Conservation (phyloP, 2,888 invertebrate genomes). For the Eurytoma adleriae region DNA sequence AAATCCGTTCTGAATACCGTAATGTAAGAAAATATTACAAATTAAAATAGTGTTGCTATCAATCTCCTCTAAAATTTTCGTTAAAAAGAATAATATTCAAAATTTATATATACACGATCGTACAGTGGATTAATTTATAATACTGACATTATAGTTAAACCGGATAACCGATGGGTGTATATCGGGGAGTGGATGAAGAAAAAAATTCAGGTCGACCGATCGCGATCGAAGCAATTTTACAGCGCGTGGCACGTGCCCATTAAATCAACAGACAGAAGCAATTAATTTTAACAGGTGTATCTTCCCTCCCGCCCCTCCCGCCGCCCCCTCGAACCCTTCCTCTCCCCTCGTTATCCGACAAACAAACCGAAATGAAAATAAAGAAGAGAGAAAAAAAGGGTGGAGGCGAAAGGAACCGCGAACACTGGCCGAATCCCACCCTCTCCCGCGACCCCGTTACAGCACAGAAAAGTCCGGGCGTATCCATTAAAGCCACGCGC, state of each 20-base stretch:
- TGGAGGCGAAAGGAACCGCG: background rate
- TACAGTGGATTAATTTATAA: too few species aligned
- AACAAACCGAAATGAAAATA: conserved; percentile 2
- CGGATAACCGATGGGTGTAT: too few species aligned
- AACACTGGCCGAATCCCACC: background rate
- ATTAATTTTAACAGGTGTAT: conserved; percentile 54
- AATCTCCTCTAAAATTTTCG: too few species aligned
- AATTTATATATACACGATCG: too few species aligned
- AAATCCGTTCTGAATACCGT: too few species aligned
- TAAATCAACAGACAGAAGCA: conserved; percentile 48
- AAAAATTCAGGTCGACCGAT: too few species aligned
- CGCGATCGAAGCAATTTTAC: background rate
- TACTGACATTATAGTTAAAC: too few species aligned
- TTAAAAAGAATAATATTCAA: too few species aligned
- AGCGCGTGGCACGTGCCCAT: conserved; percentile 37
- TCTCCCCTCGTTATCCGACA: conserved; percentile 25
- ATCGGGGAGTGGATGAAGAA: too few species aligned
- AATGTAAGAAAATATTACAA: too few species aligned
- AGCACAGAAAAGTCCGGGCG: conserved; percentile 11
- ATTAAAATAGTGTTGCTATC: too few species aligned
- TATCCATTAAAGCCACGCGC: conserved; percentile 19
- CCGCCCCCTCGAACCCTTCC: background rate
- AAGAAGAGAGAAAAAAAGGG: background rate
- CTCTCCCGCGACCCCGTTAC: background rate
- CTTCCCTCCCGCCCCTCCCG: background rate